phyloP scores from a whole-genome alignment of 2,797 vertebrate genomes.

The Loris lydekkerianus region DNA sequence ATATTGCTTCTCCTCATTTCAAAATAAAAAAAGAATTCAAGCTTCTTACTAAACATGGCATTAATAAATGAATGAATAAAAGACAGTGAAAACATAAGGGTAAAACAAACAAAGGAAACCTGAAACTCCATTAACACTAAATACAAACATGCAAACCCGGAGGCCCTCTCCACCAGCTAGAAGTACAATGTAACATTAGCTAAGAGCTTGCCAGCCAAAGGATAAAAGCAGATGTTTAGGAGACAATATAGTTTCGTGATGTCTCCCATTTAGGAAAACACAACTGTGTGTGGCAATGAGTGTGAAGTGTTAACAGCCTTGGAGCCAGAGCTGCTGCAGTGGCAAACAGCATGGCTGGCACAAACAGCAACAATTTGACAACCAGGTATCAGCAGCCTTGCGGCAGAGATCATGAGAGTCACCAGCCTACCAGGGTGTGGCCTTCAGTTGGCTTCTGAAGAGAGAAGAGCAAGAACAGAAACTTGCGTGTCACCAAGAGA shows the following conservation, averaged over 20 bases:
- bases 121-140: neutral
- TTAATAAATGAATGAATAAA: slow-evolving; percentile 6
- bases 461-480: slow-evolving; percentile 29
- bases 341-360: neutral
- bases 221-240: slow-evolving; percentile 1
- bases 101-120: slow-evolving; percentile 18
- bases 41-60: neutral
- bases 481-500: neutral
- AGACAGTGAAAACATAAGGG: neutral
- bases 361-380: slow-evolving; percentile 2
- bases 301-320: neutral
- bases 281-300: neutral
- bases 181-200: neutral
- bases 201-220: neutral
- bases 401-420: neutral
- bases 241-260: neutral
- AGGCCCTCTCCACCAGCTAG: neutral
- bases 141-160: neutral
- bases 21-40: neutral
- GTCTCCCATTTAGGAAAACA: slow-evolving; percentile 45
- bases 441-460: neutral
- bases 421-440: neutral
- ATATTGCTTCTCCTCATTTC: neutral
- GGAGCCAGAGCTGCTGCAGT: neutral
- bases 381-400: slow-evolving; percentile 13